Evolutionary conservation across 2,113 vertebrate genomes (phyloP).

Genomic region (Setophaga coronata): DNA sequence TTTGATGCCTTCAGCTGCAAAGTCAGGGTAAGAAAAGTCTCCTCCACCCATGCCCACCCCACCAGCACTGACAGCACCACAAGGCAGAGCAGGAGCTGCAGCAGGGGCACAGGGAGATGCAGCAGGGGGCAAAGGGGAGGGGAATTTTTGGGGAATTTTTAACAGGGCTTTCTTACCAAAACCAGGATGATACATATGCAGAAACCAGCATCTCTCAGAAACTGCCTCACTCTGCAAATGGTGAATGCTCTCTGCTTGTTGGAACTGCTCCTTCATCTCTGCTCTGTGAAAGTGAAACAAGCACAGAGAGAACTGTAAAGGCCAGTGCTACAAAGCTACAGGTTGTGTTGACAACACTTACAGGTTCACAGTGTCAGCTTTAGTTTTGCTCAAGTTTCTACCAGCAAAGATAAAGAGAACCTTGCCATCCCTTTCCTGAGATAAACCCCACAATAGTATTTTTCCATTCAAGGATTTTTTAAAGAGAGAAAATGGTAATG

Average conservation of each 20-base stretch:
- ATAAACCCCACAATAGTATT: not conserved
- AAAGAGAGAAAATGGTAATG: not conserved
- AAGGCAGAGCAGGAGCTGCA: not conserved
- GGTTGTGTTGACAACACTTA: not conserved
- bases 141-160: not conserved
- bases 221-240: not conserved
- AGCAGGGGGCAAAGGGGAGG: not conserved
- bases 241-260: not conserved
- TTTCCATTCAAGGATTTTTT: not conserved
- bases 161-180: not conserved
- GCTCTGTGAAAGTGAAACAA: not conserved
- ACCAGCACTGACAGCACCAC: not conserved
- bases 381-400: not conserved
- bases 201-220: not conserved
- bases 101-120: not conserved
- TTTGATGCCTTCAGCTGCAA: not conserved
- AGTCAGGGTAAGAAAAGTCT: not conserved
- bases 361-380: not conserved
- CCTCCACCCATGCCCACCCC: fast-evolving
- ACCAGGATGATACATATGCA: not conserved
- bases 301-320: not conserved
- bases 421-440: not conserved
- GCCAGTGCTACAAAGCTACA: not conserved
- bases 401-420: not conserved
- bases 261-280: not conserved